phyloP scores from a whole-genome alignment of 1,140 invertebrate species.

The Zeugodacus cucurbitae region DNA sequence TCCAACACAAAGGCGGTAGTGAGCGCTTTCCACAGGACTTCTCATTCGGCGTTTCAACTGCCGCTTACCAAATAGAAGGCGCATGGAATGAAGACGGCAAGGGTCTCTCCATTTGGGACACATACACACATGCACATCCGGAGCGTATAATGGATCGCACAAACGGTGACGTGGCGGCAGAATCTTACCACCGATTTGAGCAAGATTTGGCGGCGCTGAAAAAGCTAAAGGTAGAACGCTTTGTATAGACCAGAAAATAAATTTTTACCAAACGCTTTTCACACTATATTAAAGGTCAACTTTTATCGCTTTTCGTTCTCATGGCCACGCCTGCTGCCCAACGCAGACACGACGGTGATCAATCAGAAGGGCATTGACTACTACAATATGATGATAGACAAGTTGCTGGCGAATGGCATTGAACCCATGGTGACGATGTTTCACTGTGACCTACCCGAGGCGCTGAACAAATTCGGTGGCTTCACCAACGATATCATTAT shows the following conservation, averaged over 20 bases:
- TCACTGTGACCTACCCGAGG: constrained; percentile 72
- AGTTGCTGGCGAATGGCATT: constrained; percentile 69
- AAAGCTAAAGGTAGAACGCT: constrained; percentile 53
- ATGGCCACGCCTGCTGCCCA: constrained; percentile 71
- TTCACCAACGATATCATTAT: constrained; percentile 69
- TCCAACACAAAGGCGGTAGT: constrained; percentile 37
- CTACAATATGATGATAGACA: constrained; percentile 73
- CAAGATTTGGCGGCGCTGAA: constrained; percentile 68
- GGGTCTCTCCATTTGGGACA: constrained; percentile 71
- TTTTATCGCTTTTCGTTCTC: constrained; percentile 69
- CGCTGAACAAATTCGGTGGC: constrained; percentile 71
- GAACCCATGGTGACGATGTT: constrained; percentile 71
- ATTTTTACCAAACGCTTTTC: too few relatives aligned
- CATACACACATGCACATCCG: constrained; percentile 67
- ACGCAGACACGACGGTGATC: constrained; percentile 69
- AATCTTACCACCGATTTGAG: constrained; percentile 69
- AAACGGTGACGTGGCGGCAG: constrained; percentile 68
- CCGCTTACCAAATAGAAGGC: constrained; percentile 74
- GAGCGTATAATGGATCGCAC: constrained; percentile 64
- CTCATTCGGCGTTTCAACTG: constrained; percentile 70
- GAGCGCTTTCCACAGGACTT: constrained; percentile 69
- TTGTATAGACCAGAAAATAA: not conserved
- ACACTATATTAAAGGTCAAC: constrained; percentile 40
- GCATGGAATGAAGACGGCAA: constrained; percentile 73
- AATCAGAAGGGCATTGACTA: constrained; percentile 72